Conservation (phyloP, 1,140 invertebrate genomes). For the Diorhabda carinulata region DNA sequence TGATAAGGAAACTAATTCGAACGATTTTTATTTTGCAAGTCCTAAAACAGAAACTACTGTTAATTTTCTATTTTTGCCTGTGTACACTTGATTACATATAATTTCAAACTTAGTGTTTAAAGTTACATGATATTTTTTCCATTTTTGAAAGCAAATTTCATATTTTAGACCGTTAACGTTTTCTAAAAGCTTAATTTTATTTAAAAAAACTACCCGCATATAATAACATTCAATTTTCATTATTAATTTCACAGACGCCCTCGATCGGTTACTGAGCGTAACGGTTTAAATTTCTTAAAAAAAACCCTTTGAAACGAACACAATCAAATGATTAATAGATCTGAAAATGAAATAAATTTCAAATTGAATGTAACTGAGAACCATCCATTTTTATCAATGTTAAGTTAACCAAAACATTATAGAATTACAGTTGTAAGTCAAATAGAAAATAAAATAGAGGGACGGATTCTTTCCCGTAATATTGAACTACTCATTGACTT, state of each 20-base stretch:
- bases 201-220: not conserved
- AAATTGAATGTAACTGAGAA: constrained; percentile 9
- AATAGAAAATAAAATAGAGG: constrained; percentile 18
- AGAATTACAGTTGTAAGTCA: constrained; percentile 31
- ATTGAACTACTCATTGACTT: constrained; percentile 27
- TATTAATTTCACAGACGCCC: constrained; percentile 8
- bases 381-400: constrained; percentile 22
- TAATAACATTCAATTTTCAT: not conserved
- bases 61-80: no score
- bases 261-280: constrained; percentile 11
- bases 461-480: constrained; percentile 28
- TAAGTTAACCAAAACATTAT: constrained; percentile 29
- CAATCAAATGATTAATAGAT: constrained; percentile 23
- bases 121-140: no score
- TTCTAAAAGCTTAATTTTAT: not conserved
- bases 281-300: constrained; percentile 22
- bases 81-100: no score
- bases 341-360: constrained; percentile 19
- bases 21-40: no score
- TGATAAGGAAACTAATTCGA: no score
- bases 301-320: constrained; percentile 8
- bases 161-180: no score
- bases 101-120: no score
- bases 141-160: no score
- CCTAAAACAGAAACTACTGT: no score